Base-by-base conservation (phyloP, 2,797 vertebrate genomes). In the Falco columbarius region DNA sequence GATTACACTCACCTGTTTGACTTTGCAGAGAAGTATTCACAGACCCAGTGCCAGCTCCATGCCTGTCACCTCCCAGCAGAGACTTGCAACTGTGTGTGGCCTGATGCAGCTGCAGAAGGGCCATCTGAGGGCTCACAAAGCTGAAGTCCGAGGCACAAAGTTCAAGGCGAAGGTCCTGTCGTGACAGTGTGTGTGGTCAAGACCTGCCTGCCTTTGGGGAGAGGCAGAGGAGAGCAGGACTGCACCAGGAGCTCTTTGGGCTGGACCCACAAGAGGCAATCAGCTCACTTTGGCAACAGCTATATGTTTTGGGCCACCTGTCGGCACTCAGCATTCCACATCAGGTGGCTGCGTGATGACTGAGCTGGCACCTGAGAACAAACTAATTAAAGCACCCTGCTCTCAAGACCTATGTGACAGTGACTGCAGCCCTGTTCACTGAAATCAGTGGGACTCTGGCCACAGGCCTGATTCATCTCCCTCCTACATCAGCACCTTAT, bases 41-140 rank as follows among this genome's bases (percentile, higher is more conserved):
- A 79, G 34, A 66, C 4, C 24, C 63, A 62, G 38, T 29, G 89
- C 66, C 84, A 89, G 54, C 47, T 89, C 47, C 76, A 72, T 80
- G 77, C 63, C 73, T 44, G 77, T 75, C 91, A 61, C 68, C 85
- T 91, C 61, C 66, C 82, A 46, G 68, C 72, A 67, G 38, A 68
- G 46, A 42, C 63, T 8, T 30, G n/a, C 1, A 5, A 32, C 87
- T 66, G 74, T n/a, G 81, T 67, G 87, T 88, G 90, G 93, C 62
- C 89, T n/a, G 63, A 67, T 38, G 74, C 87, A 95, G 92, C 88
- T 93, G 85, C 82, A 83, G 72, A 65, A 83, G 52, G 47, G 55
- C 84, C 22, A 12, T 42, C 54, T 30, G 21, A 82, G 68, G 71
- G 85, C 76, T 91, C 72, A 61, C 46, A 44, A 47, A 81, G 70